Conservation (phyloP, 2,113 vertebrate species). For the cattle (Bos taurus) region DNA sequence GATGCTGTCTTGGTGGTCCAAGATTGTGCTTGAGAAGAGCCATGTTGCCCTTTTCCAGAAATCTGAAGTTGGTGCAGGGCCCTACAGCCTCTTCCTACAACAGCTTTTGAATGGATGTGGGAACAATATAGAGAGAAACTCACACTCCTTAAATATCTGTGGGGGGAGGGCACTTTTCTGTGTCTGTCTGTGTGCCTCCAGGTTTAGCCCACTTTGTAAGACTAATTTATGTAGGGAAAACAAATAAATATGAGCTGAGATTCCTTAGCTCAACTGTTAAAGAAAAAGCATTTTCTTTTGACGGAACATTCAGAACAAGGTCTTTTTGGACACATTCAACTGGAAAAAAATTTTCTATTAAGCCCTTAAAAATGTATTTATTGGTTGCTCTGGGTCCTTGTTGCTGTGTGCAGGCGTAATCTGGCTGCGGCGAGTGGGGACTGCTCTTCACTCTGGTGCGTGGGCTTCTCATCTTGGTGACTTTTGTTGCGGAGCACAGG, state of each 20-base stretch:
- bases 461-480: not conserved
- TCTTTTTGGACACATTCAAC: not conserved
- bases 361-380: not conserved
- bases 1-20: not conserved
- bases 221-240: not conserved
- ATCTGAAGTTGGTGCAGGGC: not conserved
- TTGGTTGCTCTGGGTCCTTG: not conserved
- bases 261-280: not conserved
- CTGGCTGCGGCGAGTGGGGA: fast-evolving
- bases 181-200: not conserved
- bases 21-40: not conserved
- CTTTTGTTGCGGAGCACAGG: not conserved
- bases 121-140: not conserved
- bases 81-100: not conserved
- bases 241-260: not conserved
- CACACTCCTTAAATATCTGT: fast-evolving
- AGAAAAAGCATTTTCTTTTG: not conserved
- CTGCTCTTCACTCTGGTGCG: fast-evolving
- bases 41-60: not conserved
- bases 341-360: not conserved
- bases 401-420: not conserved
- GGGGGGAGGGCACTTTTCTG: fast-evolving
- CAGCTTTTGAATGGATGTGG: not conserved
- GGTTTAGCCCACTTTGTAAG: not conserved
- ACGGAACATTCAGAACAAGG: not conserved